Evolutionary conservation across 2,113 vertebrate genomes (phyloP), one percentile per base, ranked within the genome.

Genomic region (Sander lucioperca): DNA sequence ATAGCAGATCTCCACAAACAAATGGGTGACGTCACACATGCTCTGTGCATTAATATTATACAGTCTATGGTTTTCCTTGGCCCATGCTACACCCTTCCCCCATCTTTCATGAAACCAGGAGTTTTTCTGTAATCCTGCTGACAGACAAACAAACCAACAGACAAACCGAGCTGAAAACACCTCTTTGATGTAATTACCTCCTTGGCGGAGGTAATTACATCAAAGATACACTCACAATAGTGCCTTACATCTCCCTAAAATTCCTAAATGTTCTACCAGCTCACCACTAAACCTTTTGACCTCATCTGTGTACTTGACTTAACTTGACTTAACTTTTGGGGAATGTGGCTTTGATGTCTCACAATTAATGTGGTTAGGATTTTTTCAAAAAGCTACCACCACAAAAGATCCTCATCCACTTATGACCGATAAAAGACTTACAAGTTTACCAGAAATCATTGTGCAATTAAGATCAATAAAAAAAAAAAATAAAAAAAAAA

Each of bases 361-460:
- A 7, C 11, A 51, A 16, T n/a, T 5, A 36, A 48, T 27, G 21
- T 21, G 51, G 10, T 51, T 18, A 51, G 58, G 13, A 18, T 25
- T 43, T 33, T n/a, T 63, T 62, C 9, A 11, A 58, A 23, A 39
- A 75, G 21, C 12, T 1, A 36, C 27, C 27, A 51, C 16, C 21
- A 48, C 36, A 80, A 72, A 65, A 25, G 15, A 15, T 65, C 51
- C 25, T 71, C 12, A 39, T 65, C 73, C 59, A 69, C 72, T 59
- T 8, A 33, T 23, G 47, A 57, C 39, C 19, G 27, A 47, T 62
- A 36, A 73, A 74, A 69, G n/a, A 36, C 39, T 30, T 27, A 39
- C 16, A 5, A 10, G 27, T 61, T 39, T 14, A 69, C 56, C 58
- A 45, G n/a, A 69, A 61, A 74, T 6, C 19, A 23, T 25, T 18